These are phyloP conservation scores for Oceanodroma tethys DNA, from an alignment of 2,113 vertebrate species.

Conservation along the genomic window DNA sequence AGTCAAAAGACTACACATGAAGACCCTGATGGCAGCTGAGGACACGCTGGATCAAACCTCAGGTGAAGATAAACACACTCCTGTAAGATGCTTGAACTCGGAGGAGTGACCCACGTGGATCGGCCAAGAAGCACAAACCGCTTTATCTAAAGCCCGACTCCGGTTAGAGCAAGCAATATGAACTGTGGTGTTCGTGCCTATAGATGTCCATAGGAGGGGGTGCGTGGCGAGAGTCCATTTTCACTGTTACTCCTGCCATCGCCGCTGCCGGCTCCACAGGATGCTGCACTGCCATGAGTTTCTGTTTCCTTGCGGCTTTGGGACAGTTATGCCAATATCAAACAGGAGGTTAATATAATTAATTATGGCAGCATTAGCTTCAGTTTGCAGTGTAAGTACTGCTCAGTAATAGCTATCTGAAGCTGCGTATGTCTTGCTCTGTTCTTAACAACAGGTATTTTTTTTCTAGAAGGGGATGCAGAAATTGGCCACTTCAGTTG, in stretches of 20 bases:
- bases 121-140: not conserved
- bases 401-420: not conserved
- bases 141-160: not conserved
- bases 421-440: not conserved
- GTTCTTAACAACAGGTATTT: not conserved
- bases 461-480: not conserved
- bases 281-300: not conserved
- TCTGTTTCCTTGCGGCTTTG: not conserved
- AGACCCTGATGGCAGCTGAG: not conserved
- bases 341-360: not conserved
- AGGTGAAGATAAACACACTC: not conserved
- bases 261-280: fast-evolving
- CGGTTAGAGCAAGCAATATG: not conserved
- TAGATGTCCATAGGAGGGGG: no score
- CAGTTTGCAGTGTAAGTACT: not conserved
- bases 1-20: not conserved
- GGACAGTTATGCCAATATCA: not conserved
- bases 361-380: not conserved
- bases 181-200: not conserved
- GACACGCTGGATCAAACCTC: not conserved
- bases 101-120: not conserved
- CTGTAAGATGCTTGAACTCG: not conserved
- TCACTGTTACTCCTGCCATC: not conserved
- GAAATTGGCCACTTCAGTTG: not conserved
- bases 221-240: not conserved